A percentile compares a stretch with the other conserved stretches of the same genome.
Conservation (phyloP, 2,113 vertebrate genomes). For the Cervus canadensis region DNA sequence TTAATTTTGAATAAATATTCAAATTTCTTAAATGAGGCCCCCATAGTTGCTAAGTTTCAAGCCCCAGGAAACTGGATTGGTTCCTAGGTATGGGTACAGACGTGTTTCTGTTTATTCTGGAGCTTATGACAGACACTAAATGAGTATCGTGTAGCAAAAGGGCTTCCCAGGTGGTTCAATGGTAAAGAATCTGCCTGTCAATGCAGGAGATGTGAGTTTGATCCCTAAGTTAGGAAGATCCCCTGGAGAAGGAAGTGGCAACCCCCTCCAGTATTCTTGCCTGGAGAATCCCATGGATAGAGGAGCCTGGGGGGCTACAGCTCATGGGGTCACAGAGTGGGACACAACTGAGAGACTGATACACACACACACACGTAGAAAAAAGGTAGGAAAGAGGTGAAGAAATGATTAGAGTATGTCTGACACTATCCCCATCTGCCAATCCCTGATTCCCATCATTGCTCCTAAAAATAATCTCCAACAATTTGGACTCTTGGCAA, state of each 20-base stretch:
- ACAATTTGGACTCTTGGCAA: neutral
- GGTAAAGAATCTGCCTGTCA: neutral
- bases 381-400: neutral
- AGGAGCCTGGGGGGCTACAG: neutral
- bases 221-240: neutral
- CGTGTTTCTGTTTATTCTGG: neutral
- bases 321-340: neutral
- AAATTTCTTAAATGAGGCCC: neutral
- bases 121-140: neutral
- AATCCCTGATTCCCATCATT: neutral
- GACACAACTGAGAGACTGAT: neutral
- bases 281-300: neutral
- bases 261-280: neutral
- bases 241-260: neutral
- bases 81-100: neutral
- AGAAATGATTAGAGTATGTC: neutral
- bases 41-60: neutral
- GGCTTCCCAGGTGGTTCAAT: neutral
- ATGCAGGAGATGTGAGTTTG: neutral
- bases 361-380: neutral
- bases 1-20: neutral
- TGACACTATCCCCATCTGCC: neutral
- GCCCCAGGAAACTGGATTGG: neutral
- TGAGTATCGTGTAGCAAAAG: neutral
- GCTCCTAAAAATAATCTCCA: neutral